Conservation (phyloP, 2,888 invertebrate genomes). For the Mesorhabditis sp. region DNA sequence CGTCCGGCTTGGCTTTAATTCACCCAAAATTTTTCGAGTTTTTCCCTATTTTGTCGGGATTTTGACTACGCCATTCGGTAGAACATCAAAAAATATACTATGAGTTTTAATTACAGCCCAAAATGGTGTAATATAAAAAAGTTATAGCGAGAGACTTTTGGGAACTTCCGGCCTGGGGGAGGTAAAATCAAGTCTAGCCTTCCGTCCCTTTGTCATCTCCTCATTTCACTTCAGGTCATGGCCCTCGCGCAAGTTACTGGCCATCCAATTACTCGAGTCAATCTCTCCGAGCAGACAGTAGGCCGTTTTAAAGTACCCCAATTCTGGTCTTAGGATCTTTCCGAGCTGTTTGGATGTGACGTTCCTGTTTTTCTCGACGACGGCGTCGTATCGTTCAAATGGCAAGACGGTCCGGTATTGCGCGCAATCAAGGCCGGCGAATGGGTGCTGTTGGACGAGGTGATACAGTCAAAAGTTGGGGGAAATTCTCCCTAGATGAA, state of each 20-base stretch:
- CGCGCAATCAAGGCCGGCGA: constrained; percentile 84
- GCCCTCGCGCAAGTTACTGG: constrained; percentile 82
- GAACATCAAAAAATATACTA: no score
- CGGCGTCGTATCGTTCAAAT: constrained; percentile 81
- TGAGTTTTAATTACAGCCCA: no score
- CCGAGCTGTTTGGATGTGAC: constrained; percentile 95
- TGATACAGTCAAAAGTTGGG: constrained; percentile 35
- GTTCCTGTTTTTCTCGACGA: constrained; percentile 79
- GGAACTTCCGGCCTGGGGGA: no score
- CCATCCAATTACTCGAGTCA: constrained; percentile 82
- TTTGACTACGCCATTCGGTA: no score
- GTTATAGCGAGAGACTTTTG: no score
- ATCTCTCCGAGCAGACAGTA: constrained; percentile 96
- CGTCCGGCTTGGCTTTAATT: no score
- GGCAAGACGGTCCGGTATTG: constrained; percentile 92
- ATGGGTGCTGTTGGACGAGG: constrained; percentile 94
- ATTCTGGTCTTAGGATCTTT: constrained; percentile 72
- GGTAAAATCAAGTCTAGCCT: no score
- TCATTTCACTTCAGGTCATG: constrained; percentile 79
- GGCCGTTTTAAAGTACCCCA: constrained; percentile 54
- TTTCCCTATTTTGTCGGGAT: no score
- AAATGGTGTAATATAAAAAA: no score
- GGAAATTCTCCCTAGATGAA: constrained; percentile 68
- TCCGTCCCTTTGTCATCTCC: neutral
- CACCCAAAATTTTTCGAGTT: no score